Evolutionary conservation across 1,140 invertebrate genomes (phyloP), one percentile per base, ranked within the genome.

Genomic region (Polypedilum pembai): DNA sequence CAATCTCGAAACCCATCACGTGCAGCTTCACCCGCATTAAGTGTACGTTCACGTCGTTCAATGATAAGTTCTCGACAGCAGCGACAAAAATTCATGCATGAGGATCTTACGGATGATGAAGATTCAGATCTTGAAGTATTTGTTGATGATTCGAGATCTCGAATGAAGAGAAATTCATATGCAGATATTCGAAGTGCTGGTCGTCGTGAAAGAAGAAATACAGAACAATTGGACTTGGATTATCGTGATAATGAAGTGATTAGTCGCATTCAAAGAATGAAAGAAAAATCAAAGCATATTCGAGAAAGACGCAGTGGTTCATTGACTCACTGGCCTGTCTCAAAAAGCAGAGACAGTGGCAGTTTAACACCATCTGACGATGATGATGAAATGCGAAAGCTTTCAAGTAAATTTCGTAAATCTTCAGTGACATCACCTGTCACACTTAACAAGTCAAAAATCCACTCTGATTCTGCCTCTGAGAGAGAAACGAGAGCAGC

Each of bases 1-100:
- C 84, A 79, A 74, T 88, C 79, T 73, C 83, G 82, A 78, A 84
- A 80, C 3, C 85, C 77, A 78, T 88, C 86, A 0, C 85, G 88
- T 75, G 86, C 88, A 0, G 83, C 85, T 0, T 92, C 90, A 0
- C 91, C 91, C 0, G 88, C 90, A 0, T 85, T 88, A 21, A 91
- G 90, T 76, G 79, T 87, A 5, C 86, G 89, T 75, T 90, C 89
- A 0, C 84, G 88, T 24, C 89, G 89, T 76, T 89, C 88, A 0
- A 79, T 84, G 8, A 79, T 82, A 7, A 80, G 82, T 79, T 63
- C 80, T 74, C 77, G 79, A 75, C 77, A 76, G 81, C 83, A 76
- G 81, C 83, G 65, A 77, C 83, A 10, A 78, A 83, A 76, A 83
- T 86, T 74, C 80, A 24, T 83, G 76, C 73, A 86, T 80, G 76